A percentile compares a stretch with the other conserved stretches of the same genome.
phyloP scores from a whole-genome alignment of 2,888 invertebrate species.

The Entomobrya proxima region DNA sequence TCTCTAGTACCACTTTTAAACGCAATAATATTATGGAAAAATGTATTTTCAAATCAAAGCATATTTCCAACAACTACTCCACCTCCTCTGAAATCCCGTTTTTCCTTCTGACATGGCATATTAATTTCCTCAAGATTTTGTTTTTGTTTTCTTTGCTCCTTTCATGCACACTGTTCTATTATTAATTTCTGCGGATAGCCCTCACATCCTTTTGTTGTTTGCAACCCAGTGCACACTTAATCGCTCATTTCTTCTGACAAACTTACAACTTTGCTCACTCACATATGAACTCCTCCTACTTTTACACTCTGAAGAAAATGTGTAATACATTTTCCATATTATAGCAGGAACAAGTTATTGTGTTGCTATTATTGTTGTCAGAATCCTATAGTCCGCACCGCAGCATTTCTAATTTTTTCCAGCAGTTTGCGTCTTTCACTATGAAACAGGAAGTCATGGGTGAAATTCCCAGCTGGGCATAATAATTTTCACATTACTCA shows the following conservation, averaged over 20 bases:
- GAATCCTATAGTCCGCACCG: too few species aligned
- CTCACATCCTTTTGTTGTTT: background rate
- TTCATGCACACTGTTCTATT: background rate
- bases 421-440: constrained; percentile 8
- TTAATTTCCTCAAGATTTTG: constrained; percentile 4
- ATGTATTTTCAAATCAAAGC: constrained; percentile 39
- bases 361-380: background rate
- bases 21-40: background rate
- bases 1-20: background rate
- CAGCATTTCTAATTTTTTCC: constrained; percentile 39
- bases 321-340: background rate
- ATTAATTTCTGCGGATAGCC: constrained; percentile 40
- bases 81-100: background rate
- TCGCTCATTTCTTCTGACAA: constrained; percentile 21
- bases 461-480: constrained; percentile 63
- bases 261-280: background rate
- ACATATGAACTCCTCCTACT: background rate
- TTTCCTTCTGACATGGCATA: background rate
- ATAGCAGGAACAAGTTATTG: background rate
- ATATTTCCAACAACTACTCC: background rate
- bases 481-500: constrained; percentile 63
- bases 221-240: constrained; percentile 2
- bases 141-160: constrained; percentile 46
- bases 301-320: constrained; percentile 11
- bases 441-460: constrained; percentile 56